These are phyloP conservation scores for Cephalopachus bancanus DNA, from an alignment of 2,797 vertebrate genomes.

Conservation along the genomic window DNA sequence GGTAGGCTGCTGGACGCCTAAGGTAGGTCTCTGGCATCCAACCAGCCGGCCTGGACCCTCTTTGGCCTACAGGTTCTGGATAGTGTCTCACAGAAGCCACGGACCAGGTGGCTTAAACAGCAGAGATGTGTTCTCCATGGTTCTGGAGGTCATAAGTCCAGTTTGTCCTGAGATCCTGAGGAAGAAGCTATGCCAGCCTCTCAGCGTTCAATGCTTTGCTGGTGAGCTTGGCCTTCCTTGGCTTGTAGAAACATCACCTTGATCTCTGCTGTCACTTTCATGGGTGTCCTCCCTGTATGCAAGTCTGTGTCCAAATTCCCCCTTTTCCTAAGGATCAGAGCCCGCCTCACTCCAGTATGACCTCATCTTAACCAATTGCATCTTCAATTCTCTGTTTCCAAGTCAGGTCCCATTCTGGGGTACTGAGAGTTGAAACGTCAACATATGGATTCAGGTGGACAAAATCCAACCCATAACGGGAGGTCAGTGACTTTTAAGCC, in stretches of 20 bases:
- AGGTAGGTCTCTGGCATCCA: neutral
- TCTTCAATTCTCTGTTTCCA: neutral
- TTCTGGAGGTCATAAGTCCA: neutral
- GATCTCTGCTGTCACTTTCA: neutral
- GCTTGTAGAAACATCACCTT: neutral
- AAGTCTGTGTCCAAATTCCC: neutral
- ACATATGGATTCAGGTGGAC: neutral
- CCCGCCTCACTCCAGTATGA: neutral
- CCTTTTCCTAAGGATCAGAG: fast-evolving
- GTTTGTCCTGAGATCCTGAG: neutral
- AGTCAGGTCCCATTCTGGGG: neutral
- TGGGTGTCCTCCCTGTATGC: neutral
- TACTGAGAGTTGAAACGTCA: too few relatives aligned
- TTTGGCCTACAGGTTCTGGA: neutral
- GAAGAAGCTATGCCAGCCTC: fast-evolving
- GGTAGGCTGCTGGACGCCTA: fast-evolving
- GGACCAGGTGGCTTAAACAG: fast-evolving
- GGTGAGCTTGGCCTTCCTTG: fast-evolving
- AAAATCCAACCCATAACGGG: too few relatives aligned
- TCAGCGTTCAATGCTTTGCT: too few relatives aligned
- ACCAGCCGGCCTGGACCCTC: neutral
- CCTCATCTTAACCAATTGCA: neutral
- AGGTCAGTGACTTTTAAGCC: neutral
- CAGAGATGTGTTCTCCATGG: neutral
- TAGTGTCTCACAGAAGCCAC: fast-evolving